Evolutionary conservation across 2,888 invertebrate species (phyloP), one percentile per base, ranked within the genome.

Genomic region (Lutraria lutraria): DNA sequence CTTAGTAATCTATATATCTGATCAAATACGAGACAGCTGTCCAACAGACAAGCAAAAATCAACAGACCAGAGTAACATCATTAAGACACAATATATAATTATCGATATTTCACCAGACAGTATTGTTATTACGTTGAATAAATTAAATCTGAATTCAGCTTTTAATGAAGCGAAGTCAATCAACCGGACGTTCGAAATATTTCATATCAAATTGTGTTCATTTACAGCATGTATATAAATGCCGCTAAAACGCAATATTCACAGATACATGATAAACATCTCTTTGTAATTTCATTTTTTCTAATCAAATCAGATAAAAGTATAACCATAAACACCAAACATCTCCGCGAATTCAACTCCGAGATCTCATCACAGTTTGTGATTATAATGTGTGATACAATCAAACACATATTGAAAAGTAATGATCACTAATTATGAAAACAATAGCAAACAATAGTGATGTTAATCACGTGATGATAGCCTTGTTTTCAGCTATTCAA

Each of bases 1-100:
- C n/a, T n/a, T n/a, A n/a, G n/a, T n/a, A n/a, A n/a, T n/a, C n/a
- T n/a, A n/a, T n/a, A n/a, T n/a, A n/a, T n/a, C n/a, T n/a, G n/a
- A n/a, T n/a, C n/a, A n/a, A n/a, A 94, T 98, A 98, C 13, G 98
- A 97, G 0, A 98, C 97, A 0, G 98, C 97, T 4, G 98, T n/a
- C n/a, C n/a, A n/a, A n/a, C n/a, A n/a, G n/a, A n/a, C n/a, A n/a
- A n/a, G n/a, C n/a, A n/a, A 53, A 53, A 53, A 12, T 53, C 8
- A 53, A 53, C 15, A 53, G 10, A 12, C 10, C 53, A 53, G 8
- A 12, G 53, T 53, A 12, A 12, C 53, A 53, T n/a, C 53, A 53
- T 53, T 15, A 53, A 12, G 53, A 53, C 53, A 12, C 53, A 53
- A 53, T 53, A 53, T 12, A 12, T 8, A 12, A 15, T 53, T 15